These are phyloP conservation scores for Dinoponera quadriceps DNA, from an alignment of 1,140 invertebrate genomes.

Conservation along the genomic window DNA sequence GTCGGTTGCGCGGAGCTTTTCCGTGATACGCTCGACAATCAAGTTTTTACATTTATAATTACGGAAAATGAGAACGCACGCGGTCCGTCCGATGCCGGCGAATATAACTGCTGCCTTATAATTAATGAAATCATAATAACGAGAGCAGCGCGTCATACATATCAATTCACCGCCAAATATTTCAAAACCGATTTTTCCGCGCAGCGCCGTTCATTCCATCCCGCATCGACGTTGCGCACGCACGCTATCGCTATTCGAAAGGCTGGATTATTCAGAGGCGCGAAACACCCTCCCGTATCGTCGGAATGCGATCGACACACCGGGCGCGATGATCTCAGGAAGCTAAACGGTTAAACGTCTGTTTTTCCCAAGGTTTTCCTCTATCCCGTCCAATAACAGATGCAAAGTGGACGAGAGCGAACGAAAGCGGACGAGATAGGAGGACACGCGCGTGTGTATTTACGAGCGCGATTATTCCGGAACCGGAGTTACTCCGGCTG, in stretches of 20 bases:
- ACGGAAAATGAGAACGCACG: slow-evolving; percentile 15
- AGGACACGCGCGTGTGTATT: slow-evolving; percentile 5
- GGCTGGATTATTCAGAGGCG: no score
- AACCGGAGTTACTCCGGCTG: slow-evolving; percentile 41
- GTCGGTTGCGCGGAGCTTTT: background rate
- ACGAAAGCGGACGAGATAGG: no score
- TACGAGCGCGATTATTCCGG: slow-evolving; percentile 51
- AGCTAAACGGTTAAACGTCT: no score
- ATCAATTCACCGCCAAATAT: background rate
- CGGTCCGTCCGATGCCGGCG: background rate
- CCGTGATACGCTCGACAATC: background rate
- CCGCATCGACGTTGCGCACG: background rate
- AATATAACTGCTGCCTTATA: background rate
- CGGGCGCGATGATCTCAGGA: no score
- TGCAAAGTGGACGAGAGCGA: no score
- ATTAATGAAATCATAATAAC: slow-evolving; percentile 20
- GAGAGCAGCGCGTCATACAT: background rate
- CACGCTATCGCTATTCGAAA: slow-evolving; percentile 24
- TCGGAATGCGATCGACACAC: no score
- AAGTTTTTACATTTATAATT: slow-evolving; percentile 48
- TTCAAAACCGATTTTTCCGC: background rate
- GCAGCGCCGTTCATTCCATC: no score
- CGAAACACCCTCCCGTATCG: no score
- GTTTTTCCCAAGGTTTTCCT: no score
- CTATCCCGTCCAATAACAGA: no score